Evolutionary conservation across 1,140 invertebrate genomes (phyloP), one percentile per base, ranked within the genome.

Genomic region (Tetramorium alpestre): DNA sequence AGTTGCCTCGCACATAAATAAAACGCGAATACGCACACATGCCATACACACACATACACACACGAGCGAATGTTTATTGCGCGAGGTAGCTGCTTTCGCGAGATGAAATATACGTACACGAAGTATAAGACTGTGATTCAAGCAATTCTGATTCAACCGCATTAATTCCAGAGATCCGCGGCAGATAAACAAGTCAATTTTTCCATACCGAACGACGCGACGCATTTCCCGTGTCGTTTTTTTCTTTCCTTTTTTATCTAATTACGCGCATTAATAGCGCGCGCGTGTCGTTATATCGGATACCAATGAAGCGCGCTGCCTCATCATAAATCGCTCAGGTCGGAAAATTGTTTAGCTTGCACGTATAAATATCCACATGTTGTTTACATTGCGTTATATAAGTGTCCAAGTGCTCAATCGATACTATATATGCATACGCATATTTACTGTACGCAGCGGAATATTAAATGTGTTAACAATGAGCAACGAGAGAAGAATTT

Each of bases 361-460:
- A 54, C 5, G 25, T 41, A 81, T 56, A 44, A 60, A 84, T 84
- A 84, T 75, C 67, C 25, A 22, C 25, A 18, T 47, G 28, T 81
- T 80, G 41, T 82, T 72, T 73, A 73, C 38, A 56, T 58, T 18
- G 67, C 49, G 13, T 60, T 82, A 73, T 60, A 73, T 60, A 82
- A 82, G 51, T 38, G 1, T 69, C 67, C 51, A 47, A 82, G 51
- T 58, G 25, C 7, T 18, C 51, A 70, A 58, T 60, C 80, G 67
- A 73, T 82, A 54, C 18, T 22, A 65, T 41, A 41, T 62, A 49
- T 18, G 28, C 38, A 38, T n/a, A 44, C 16, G n/a, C 60, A 64
- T 41, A 69, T 49, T 80, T 54, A n/a, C 33, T 54, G 8, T 38
- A 56, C 0, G 13, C 6, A 81, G 51, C 49, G 22, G 10, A 54